A percentile compares a stretch with the other conserved stretches of the same genome.
phyloP scores from a whole-genome alignment of 1,140 invertebrate species.

The Saccostrea glomerata region DNA sequence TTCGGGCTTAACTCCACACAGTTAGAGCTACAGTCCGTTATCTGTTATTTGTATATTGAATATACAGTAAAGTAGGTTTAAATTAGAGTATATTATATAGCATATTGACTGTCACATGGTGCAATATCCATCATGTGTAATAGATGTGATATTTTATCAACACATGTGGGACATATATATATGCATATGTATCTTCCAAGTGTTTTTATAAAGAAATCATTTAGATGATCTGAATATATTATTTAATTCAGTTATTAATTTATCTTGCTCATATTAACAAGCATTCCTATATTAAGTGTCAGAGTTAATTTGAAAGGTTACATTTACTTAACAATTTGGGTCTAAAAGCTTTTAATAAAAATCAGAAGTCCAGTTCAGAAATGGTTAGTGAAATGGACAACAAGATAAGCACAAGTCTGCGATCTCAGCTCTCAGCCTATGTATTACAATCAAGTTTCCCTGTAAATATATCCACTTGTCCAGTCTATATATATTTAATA shows the following conservation, averaged over 20 bases:
- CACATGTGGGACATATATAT: neutral
- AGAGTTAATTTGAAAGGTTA: neutral
- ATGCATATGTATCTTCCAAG: neutral
- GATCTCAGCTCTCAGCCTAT: neutral
- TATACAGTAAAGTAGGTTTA: neutral
- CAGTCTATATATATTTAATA: neutral
- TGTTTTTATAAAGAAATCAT: too few relatives aligned
- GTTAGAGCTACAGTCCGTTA: neutral
- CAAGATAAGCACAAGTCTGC: neutral
- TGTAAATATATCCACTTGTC: neutral
- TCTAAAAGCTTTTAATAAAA: neutral
- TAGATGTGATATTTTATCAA: neutral
- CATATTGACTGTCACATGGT: neutral
- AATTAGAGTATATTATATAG: neutral
- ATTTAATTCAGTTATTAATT: neutral
- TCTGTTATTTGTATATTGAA: neutral
- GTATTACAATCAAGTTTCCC: constrained; percentile 10
- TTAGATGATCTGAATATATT: too few relatives aligned
- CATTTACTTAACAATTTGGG: neutral
- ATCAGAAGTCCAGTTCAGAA: neutral
- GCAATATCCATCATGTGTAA: neutral
- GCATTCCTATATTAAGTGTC: neutral
- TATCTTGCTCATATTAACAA: neutral
- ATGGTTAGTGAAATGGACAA: neutral
- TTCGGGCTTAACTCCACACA: constrained; percentile 61